Base-by-base conservation (phyloP, 1,140 invertebrate species). In the Eciton burchellii region DNA sequence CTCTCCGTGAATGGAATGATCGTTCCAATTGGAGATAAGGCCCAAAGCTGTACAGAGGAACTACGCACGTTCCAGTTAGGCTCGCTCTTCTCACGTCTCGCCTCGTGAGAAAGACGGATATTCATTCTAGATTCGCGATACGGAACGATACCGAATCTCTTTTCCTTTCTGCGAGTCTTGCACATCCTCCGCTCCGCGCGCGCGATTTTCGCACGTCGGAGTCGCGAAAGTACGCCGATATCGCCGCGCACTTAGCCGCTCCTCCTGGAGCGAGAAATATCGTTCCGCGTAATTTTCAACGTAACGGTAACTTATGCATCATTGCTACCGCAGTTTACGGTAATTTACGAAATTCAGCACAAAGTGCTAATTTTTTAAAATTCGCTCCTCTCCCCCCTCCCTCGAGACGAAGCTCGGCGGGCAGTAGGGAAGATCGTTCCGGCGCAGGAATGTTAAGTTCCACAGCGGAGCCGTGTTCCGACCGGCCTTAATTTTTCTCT, bases 61-160 rank as follows among this genome's bases (percentile, higher is more conserved):
- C 21, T 70, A 57, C 45, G 65, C 35, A 56, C 59, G 81, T 65
- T 76, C 79, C 81, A 82, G 70, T 84, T 84, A 59, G 45, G 66
- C 70, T 72, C 65, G 65, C 65, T 83, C 72, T 85, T 85, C 84
- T 71, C 84, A 85, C 82, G 84, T 52, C 71, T 65, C 84, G 84
- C 66, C 35, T 35, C 84, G 84, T 85, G 84, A 83, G 84, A 85
- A 85, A 85, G 84, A 72, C 81, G 84, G 82, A 83, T 83, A 65
- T 79, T 72, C 72, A 85, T 85, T 85, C 72, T 60, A 65, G 77
- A 85, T 79, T 63, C 65, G 57, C 63, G 52, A 14, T 49, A 83
- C 81, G 65, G 56, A 83, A 83, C 71, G 81, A 79, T 72, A 83
- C 35, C 54, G 72, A 52, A 79, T 85, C 72, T 71, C 57, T 79